These are phyloP conservation scores for Diadophis punctatus DNA, from an alignment of 2,113 vertebrate species.

Conservation along the genomic window DNA sequence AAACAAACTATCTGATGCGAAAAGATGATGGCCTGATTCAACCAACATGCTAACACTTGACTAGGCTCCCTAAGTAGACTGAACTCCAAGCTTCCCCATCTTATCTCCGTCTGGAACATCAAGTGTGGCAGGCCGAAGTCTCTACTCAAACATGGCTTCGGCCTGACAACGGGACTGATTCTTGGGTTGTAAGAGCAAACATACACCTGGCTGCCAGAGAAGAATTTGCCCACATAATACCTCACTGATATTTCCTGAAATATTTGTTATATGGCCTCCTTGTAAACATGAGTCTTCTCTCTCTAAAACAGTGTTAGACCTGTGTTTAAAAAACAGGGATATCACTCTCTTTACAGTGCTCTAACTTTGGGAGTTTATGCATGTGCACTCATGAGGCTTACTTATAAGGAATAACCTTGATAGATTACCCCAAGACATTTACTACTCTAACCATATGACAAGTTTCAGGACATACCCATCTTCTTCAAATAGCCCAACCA, in stretches of 20 bases:
- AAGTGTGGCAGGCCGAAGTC: no score
- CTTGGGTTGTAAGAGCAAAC: not conserved
- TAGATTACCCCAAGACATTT: not conserved
- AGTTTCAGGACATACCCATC: not conserved
- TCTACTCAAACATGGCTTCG: no score
- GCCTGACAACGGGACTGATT: not conserved
- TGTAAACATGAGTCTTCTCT: not conserved
- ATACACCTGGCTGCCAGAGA: not conserved
- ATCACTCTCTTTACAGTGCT: not conserved
- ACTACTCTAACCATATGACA: not conserved
- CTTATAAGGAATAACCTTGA: not conserved
- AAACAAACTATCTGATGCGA: not conserved
- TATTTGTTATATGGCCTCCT: not conserved
- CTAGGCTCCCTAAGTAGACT: not conserved
- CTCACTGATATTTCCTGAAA: not conserved
- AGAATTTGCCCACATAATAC: not conserved
- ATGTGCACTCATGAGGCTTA: not conserved
- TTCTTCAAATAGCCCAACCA: not conserved
- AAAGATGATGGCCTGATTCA: not conserved
- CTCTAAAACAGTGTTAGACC: not conserved
- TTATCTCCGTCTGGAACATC: not conserved
- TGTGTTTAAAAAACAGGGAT: not conserved
- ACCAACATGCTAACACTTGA: not conserved
- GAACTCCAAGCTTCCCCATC: not conserved
- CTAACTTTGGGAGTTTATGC: not conserved